These are phyloP conservation scores for Pseudorhiza aurosa DNA, from an alignment of 30 jellyfish, hydroid and myxozoan species.

Conservation along the genomic window DNA sequence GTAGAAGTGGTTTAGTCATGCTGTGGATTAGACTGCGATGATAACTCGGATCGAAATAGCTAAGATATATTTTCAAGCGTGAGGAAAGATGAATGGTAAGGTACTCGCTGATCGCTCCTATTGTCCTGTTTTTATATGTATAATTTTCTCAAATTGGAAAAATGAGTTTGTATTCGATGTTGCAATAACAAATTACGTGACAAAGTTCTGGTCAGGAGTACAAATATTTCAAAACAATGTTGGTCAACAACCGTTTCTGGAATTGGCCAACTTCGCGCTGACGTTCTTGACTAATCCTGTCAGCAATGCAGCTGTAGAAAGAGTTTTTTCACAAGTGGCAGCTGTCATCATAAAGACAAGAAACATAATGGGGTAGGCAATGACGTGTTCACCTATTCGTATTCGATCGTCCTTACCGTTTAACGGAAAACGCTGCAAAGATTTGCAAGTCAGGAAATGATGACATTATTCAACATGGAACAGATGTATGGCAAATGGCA, in stretches of 20 bases:
- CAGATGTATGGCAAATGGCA: no score
- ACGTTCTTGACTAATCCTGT: slow-evolving; percentile 56
- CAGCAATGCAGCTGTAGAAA: slow-evolving; percentile 70
- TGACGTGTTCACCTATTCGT: slow-evolving; percentile 49
- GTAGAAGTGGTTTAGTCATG: no score
- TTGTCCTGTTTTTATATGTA: no score
- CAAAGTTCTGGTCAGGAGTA: slow-evolving; percentile 41
- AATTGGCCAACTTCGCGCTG: slow-evolving; percentile 60
- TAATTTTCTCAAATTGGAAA: slow-evolving; percentile 68
- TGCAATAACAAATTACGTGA: slow-evolving; percentile 51
- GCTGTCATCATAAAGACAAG: slow-evolving; percentile 54
- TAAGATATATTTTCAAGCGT: no score
- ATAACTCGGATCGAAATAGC: no score
- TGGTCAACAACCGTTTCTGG: slow-evolving; percentile 35
- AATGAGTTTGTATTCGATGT: slow-evolving; percentile 52
- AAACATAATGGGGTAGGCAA: slow-evolving; percentile 22
- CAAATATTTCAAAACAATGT: not conserved
- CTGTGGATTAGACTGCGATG: no score
- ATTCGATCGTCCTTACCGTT: slow-evolving; percentile 40
- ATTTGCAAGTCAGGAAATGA: slow-evolving; percentile 36
- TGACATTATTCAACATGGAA: slow-evolving; percentile 16
- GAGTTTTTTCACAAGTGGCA: slow-evolving; percentile 61
- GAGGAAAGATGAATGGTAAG: no score
- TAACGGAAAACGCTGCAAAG: slow-evolving; percentile 63
- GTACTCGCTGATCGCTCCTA: no score